phyloP scores from a whole-genome alignment of 37 sponge, comb jelly and placozoan species.

The Chondrilla cf. caribensis region DNA sequence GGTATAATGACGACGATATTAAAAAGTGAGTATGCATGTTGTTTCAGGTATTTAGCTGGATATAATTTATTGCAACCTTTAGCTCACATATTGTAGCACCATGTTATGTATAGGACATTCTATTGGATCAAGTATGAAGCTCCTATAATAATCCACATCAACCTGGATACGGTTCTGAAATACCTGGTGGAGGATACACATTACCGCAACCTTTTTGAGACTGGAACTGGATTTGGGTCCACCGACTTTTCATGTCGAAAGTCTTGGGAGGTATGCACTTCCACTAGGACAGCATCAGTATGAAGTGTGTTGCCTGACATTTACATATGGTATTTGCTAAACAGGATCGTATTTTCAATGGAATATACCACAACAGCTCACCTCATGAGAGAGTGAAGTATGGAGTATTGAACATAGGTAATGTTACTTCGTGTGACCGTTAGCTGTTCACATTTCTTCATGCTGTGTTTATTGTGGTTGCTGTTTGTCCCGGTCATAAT shows the following conservation, averaged over 20 bases:
- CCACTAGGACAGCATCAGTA: no score
- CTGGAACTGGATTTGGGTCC: conserved; percentile 44
- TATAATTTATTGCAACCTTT: not conserved
- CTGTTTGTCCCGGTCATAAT: no score
- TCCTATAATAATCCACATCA: conserved; percentile 73
- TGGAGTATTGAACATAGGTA: conserved; percentile 74
- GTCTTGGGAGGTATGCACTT: conserved; percentile 50
- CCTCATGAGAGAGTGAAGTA: conserved; percentile 68
- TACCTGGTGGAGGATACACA: conserved; percentile 68
- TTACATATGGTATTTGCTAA: no score
- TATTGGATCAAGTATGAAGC: conserved; percentile 65
- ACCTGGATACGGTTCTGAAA: conserved; percentile 46
- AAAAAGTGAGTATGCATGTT: conserved; percentile 37
- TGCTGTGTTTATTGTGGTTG: not conserved
- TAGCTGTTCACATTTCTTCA: no score
- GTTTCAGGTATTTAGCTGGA: not conserved
- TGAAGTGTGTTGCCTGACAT: no score
- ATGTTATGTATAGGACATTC: conserved; percentile 33
- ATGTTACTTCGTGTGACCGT: no score
- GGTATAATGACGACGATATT: conserved; percentile 50
- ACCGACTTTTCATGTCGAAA: conserved; percentile 35
- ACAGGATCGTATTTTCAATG: conserved; percentile 69
- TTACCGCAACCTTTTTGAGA: conserved; percentile 76
- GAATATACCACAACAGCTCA: conserved; percentile 35
- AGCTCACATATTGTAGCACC: not conserved